Evolutionary conservation across 2,888 invertebrate species (phyloP).

Genomic region (Drosophila anomelani): DNA sequence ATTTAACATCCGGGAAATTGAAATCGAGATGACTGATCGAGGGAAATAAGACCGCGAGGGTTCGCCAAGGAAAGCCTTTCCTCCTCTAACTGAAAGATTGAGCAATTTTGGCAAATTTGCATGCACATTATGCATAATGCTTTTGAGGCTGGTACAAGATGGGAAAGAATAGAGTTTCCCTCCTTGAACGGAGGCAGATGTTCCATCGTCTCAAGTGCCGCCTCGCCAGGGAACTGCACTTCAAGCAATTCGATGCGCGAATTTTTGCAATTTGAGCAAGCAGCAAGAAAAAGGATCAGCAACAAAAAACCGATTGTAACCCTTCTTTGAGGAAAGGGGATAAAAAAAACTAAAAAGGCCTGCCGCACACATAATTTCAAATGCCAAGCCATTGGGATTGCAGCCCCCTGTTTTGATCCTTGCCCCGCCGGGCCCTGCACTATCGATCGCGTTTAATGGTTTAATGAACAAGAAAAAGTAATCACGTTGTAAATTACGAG

Average conservation of each 20-base stretch:
- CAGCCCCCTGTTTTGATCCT: constrained; percentile 49
- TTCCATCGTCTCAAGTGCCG: constrained; percentile 49
- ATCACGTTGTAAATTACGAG: constrained; percentile 81
- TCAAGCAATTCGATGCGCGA: constrained; percentile 70
- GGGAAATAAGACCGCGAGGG: constrained; percentile 41
- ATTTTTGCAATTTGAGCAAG: constrained; percentile 67
- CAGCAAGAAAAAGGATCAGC: not conserved
- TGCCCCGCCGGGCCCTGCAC: constrained; percentile 39
- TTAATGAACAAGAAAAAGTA: constrained; percentile 79
- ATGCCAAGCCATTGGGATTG: constrained; percentile 43
- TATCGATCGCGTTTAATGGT: constrained; percentile 79
- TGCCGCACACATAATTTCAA: constrained; percentile 64
- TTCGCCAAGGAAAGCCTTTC: constrained; percentile 14
- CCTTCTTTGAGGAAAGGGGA: constrained; percentile 59
- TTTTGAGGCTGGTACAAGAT: constrained; percentile 35
- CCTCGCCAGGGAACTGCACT: constrained; percentile 48
- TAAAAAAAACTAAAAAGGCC: constrained; percentile 58
- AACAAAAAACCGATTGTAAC: constrained; percentile 56
- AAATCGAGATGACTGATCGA: constrained; percentile 62
- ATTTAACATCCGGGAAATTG: constrained; percentile 80
- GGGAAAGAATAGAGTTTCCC: constrained; percentile 24
- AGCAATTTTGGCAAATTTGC: constrained; percentile 77
- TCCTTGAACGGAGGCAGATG: constrained; percentile 46
- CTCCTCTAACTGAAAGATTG: constrained; percentile 35
- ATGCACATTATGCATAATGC: constrained; percentile 74